Conservation (phyloP, 1,140 invertebrate genomes). For the Habropoda laboriosa region DNA sequence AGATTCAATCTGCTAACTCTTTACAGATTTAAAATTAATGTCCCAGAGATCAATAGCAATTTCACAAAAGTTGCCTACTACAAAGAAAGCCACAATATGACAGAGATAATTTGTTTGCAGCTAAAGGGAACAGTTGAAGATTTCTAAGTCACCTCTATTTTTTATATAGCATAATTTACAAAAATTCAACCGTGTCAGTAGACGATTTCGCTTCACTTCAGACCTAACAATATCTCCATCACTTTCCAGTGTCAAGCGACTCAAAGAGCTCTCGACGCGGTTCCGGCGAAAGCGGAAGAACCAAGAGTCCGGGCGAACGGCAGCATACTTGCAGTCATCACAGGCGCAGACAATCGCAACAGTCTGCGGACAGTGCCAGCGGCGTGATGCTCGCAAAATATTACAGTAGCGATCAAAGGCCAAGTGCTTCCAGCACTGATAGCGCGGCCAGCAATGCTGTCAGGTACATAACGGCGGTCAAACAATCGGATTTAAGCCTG, state of each 20-base stretch:
- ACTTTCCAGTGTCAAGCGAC: conserved; percentile 75
- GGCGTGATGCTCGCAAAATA: conserved; percentile 75
- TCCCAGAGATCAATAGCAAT: too few relatives aligned
- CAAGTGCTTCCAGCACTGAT: conserved; percentile 91
- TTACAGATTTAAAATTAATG: too few relatives aligned
- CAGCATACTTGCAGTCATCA: conserved; percentile 80
- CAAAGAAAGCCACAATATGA: too few relatives aligned
- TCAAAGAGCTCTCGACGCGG: conserved; percentile 82
- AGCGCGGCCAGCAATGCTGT: conserved; percentile 80
- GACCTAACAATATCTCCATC: not conserved
- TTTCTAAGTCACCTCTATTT: too few relatives aligned
- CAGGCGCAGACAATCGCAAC: conserved; percentile 81
- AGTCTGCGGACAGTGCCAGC: conserved; percentile 84
- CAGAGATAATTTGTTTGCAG: too few relatives aligned
- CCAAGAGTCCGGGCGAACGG: conserved; percentile 78
- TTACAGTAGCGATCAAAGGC: conserved; percentile 86
- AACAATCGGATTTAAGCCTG: not conserved
- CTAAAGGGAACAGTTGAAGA: too few relatives aligned
- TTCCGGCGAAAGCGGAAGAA: conserved; percentile 85
- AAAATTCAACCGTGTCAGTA: too few relatives aligned
- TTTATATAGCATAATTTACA: too few relatives aligned
- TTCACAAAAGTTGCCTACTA: too few relatives aligned
- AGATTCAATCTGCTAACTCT: too few relatives aligned
- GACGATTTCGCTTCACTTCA: not conserved
- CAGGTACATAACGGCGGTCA: conserved; percentile 61